Base-by-base conservation (phyloP, 2,797 vertebrate species). In the Melanotaenia nigrans region DNA sequence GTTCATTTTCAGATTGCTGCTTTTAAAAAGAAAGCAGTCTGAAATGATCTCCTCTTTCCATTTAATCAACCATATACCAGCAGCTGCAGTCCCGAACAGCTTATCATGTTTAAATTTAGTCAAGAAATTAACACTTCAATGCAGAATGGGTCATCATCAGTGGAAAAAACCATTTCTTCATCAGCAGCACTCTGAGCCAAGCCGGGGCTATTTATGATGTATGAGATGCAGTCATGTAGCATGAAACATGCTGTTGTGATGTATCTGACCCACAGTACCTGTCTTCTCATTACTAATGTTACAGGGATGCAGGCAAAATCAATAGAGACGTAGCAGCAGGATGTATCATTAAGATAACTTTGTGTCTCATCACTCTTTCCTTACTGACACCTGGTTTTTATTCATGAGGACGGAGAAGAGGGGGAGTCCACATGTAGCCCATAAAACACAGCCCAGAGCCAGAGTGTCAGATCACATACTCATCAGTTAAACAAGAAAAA, bases 291-390 rank as follows among this genome's bases (percentile, higher is more conserved):
- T 80, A 83, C 68, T 90, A 74, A 75, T 67, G 67, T 83, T 77
- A 79, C 81, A 78, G 68, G 62, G 82, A 85, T 68, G 68, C 85
- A 61, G 69, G 47, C 25, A 45, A 80, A 91, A 90, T 87, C 88
- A 63, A 92, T 87, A 60, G 3, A 67, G 69, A 76, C 68, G 51
- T 47, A 65, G 78, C 71, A 68, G 61, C 45, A 22, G 72, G 70
- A 86, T 82, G 78, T 76, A 76, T 87, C 79, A 74, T 89, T 83
- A 73, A 68, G 80, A 84, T 84, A 87, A 87, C 65, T 64, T 16
- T 65, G 51, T 35, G 40, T 77, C 77, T 75, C 69, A 62, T 61
- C 61, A 3, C 75, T 65, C 73, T 56, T 56, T 33, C 32, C 77
- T 66, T 47, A 71, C 61, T 68, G 33, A 73, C 73, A 75, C 71